Percentiles rank a stretch among this genome's conserved stretches.
These are phyloP conservation scores for Sebastes taczanowskii DNA, from an alignment of 2,797 vertebrate genomes.

Conservation along the genomic window DNA sequence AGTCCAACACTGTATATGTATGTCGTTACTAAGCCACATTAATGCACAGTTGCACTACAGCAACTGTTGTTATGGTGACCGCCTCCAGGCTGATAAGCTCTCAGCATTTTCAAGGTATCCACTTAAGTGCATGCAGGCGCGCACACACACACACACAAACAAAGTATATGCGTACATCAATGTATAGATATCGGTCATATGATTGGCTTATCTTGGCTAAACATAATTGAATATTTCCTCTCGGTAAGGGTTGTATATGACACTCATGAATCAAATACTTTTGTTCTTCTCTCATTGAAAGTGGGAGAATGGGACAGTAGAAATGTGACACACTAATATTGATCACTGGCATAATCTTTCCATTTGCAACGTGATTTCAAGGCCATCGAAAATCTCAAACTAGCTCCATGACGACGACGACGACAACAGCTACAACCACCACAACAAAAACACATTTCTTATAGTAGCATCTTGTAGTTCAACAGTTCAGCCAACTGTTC, in stretches of 20 bases:
- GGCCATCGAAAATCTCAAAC: neutral
- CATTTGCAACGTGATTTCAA: neutral
- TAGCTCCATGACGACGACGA: neutral
- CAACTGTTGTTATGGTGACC: constrained; percentile 60
- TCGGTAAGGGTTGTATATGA: neutral
- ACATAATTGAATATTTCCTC: constrained; percentile 20
- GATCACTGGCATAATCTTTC: neutral
- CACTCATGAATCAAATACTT: neutral
- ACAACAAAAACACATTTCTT: neutral
- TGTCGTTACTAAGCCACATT: constrained; percentile 13
- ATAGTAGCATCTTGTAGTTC: neutral
- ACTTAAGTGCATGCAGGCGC: neutral
- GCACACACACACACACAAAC: too few species aligned
- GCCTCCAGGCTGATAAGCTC: constrained; percentile 27
- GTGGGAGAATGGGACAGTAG: neutral
- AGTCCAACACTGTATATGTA: neutral
- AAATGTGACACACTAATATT: neutral
- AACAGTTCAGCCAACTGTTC: neutral
- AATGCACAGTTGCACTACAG: constrained; percentile 28
- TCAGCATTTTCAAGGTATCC: constrained; percentile 5
- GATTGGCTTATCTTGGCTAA: constrained; percentile 5
- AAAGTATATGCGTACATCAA: neutral
- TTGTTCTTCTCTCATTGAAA: neutral
- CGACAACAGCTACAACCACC: neutral
- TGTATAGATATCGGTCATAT: constrained; percentile 7